Conservation (phyloP, 2,113 vertebrate species). For the Aldabrachelys gigantea region DNA sequence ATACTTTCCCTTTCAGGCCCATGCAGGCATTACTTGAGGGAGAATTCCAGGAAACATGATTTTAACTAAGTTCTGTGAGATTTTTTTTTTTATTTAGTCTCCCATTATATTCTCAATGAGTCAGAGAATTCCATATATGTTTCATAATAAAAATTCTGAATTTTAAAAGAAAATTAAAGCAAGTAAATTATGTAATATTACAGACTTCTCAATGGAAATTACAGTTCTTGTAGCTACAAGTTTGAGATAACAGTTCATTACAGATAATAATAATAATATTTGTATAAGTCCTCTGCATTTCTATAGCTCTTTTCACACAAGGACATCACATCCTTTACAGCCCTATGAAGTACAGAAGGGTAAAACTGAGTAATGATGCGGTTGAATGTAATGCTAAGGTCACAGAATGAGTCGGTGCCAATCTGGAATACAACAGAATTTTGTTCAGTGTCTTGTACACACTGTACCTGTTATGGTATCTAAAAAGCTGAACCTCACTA, state of each 20-base stretch:
- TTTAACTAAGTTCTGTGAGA: background rate
- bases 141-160: background rate
- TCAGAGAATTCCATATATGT: background rate
- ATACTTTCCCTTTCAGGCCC: background rate
- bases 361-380: background rate
- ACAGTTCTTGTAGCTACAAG: background rate
- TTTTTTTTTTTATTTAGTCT: background rate
- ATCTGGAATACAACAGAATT: background rate
- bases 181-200: background rate
- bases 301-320: background rate
- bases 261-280: background rate
- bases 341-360: background rate
- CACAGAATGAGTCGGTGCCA: background rate
- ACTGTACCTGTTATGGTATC: background rate
- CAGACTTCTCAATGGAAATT: background rate
- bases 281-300: background rate
- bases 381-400: background rate
- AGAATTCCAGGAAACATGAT: background rate
- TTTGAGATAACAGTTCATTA: background rate
- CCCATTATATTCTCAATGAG: fast-evolving
- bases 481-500: background rate
- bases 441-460: background rate
- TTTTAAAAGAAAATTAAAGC: background rate
- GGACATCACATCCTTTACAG: background rate
- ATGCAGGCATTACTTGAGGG: background rate